Conservation (phyloP, 2,113 vertebrate species). For the Cryptotis parvus region DNA sequence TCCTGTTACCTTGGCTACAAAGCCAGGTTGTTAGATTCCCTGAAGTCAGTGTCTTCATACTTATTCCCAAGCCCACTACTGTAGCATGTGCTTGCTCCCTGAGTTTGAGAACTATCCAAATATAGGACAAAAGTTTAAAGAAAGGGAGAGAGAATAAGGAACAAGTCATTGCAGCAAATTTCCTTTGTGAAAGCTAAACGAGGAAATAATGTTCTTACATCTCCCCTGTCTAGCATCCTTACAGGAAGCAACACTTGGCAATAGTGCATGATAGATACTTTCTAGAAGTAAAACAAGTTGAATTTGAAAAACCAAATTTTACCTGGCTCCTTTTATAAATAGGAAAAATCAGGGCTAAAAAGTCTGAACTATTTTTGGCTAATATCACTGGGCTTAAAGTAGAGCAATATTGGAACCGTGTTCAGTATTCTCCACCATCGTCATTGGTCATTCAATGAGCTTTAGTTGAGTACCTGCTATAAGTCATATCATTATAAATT, state of each 20-base stretch:
- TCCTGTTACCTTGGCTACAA: not conserved
- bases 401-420: not conserved
- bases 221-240: not conserved
- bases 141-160: not conserved
- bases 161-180: not conserved
- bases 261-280: not conserved
- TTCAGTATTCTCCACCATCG: not conserved
- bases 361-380: not conserved
- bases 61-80: not conserved
- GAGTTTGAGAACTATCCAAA: not conserved
- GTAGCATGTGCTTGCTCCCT: not conserved
- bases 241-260: not conserved
- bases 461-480: not conserved
- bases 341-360: not conserved
- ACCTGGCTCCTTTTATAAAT: not conserved
- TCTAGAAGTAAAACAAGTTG: not conserved
- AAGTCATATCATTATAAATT: not conserved
- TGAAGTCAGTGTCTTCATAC: not conserved
- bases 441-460: not conserved
- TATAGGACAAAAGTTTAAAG: constrained; percentile 9
- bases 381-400: not conserved
- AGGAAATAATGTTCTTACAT: not conserved
- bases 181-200: not conserved
- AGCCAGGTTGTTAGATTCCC: not conserved
- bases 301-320: not conserved